Evolutionary conservation across 2,888 invertebrate species (phyloP).

Genomic region (Microctonus hyperodae): DNA sequence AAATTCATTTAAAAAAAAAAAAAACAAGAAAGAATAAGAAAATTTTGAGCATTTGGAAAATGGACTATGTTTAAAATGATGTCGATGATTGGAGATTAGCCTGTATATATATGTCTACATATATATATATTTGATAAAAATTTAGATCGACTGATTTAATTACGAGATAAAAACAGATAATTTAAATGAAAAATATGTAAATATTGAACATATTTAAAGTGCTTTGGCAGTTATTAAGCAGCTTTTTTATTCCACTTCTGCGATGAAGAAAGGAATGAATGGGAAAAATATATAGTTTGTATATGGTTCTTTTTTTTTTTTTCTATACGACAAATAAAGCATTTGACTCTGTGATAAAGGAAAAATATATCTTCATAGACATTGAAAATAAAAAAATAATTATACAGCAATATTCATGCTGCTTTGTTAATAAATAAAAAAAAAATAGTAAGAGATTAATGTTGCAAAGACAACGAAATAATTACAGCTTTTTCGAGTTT

Average conservation of each 20-base stretch:
- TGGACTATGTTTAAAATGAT: no score
- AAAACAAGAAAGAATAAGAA: no score
- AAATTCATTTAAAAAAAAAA: no score
- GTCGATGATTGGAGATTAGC: no score
- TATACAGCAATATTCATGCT: not conserved
- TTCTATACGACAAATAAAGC: constrained; percentile 37
- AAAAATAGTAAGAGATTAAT: constrained; percentile 3
- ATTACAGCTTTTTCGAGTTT: not conserved
- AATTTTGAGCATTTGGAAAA: no score
- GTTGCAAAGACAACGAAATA: not conserved
- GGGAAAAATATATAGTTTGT: not conserved
- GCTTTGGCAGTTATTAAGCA: constrained; percentile 27
- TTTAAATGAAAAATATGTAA: not conserved
- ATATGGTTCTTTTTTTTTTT: constrained; percentile 5
- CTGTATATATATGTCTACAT: not conserved
- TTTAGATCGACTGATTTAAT: constrained; percentile 22
- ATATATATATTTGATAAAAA: not conserved
- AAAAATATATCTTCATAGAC: constrained; percentile 32
- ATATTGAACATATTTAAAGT: constrained; percentile 17
- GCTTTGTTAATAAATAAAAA: not conserved
- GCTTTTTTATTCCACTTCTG: constrained; percentile 22
- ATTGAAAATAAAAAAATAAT: constrained; percentile 6
- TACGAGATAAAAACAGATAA: not conserved
- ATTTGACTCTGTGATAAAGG: constrained; percentile 48
- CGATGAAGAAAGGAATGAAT: not conserved